phyloP scores from a whole-genome alignment of 2,113 vertebrate species.

The Cochlearius cochlearius region DNA sequence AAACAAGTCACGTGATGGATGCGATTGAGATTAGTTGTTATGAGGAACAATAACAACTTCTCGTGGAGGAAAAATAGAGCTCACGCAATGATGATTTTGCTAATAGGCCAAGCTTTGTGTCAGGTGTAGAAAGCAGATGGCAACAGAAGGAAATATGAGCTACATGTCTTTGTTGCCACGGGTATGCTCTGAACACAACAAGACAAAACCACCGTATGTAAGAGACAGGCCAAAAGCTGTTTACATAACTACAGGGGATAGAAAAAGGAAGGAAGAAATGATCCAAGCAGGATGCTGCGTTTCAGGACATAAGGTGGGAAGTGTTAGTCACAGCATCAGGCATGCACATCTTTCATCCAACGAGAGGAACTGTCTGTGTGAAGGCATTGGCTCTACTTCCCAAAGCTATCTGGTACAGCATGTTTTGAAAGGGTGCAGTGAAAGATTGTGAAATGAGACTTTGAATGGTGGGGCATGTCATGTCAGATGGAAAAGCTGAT shows the following conservation, averaged over 20 bases:
- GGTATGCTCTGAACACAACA: not conserved
- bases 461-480: not conserved
- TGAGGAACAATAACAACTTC: not conserved
- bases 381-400: not conserved
- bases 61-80: not conserved
- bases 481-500: not conserved
- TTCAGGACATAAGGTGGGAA: slow-evolving; percentile 57
- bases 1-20: slow-evolving; percentile 2
- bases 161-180: not conserved
- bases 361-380: not conserved
- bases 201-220: not conserved
- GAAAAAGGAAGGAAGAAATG: slow-evolving; percentile 18
- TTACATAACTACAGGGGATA: not conserved
- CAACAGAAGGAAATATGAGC: not conserved
- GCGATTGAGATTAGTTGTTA: not conserved
- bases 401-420: not conserved
- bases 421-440: not conserved
- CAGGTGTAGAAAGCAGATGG: slow-evolving; percentile 1
- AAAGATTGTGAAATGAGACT: not conserved
- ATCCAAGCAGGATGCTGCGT: not conserved
- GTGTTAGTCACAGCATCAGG: slow-evolving; percentile 48
- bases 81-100: not conserved
- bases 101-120: not conserved
- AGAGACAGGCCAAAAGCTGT: not conserved
- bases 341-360: not conserved